Evolutionary conservation across 2,888 invertebrate genomes (phyloP), one percentile per base, ranked within the genome.

Genomic region (Aricia artaxerxes): DNA sequence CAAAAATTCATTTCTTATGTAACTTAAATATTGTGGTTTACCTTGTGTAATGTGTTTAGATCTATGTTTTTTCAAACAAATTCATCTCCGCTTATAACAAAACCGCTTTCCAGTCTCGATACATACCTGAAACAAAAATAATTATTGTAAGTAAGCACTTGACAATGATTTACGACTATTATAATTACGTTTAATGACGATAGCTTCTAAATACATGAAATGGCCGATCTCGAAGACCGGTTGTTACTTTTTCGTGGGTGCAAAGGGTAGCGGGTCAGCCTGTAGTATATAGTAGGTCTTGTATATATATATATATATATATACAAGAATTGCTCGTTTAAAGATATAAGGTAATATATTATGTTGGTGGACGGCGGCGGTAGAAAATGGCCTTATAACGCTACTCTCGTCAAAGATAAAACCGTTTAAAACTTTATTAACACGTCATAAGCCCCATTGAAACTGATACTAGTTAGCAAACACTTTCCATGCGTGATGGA

Each of bases 121-220:
- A 69, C 64, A 31, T 69, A 69, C 64, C 64, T 69, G 64, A 69
- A 69, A 69, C 64, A 69, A 69, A 61, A n/a, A 24, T 11, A 9
- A 9, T 9, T 49, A 24, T 53, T 53, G 13, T 61, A 24, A 40
- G 40, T 7, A 40, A 40, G 6, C 6, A 40, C 40, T 40, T 40
- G 6, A 40, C 7, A 40, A 40, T 40, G 1, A 40, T 40, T 40
- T 6, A 40, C 1, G 6, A 40, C 6, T 6, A 40, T 6, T 40
- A 1, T 0, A 40, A 40, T 7, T 6, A 40, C 1, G 40, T 1
- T 6, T 40, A 40, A 40, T 1, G 6, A 40, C 2, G 2, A 9
- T 7, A 38, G 2, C 4, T 44, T 44, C 7, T 7, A 44, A 44
- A 44, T 44, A 44, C 1, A 40, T 6, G 40, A 6, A 1, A 7